Evolutionary conservation across 2,113 vertebrate species (phyloP), one percentile per base, ranked within the genome.

Genomic region (Xenopus laevis): DNA sequence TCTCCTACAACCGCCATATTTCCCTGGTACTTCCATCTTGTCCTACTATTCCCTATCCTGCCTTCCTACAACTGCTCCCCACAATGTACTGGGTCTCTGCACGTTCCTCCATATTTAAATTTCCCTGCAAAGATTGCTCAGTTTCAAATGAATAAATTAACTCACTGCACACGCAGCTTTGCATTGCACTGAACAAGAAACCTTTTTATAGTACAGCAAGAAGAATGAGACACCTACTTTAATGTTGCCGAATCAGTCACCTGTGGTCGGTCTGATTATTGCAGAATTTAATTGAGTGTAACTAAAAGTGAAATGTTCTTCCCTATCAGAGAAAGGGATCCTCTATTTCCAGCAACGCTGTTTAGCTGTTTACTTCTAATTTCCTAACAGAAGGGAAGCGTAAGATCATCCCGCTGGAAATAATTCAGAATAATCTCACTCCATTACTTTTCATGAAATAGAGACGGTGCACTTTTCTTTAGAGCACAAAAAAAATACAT

Each of bases 341-440:
- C 85, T 86, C 81, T 81, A 85, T 75, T 82, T 78, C 71, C 78
- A 65, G 11, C 79, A 81, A 80, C 88, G 85, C 87, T 87, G 85
- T 84, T 79, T 70, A 80, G 86, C 82, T 91, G 86, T 89, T 90
- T 89, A 83, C 85, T 84, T 82, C 80, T 87, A 86, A 87, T 89
- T 86, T 89, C 84, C 79, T 79, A 89, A 87, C 88, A 91, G 89
- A 91, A 92, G 87, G 88, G 83, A 79, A 83, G 82, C 76, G 83
- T 64, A 78, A 78, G 79, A 82, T 78, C 86, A 88, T 79, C 83
- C 84, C 87, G 83, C 86, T 86, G 89, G 88, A 89, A 92, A 85
- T 90, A 91, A 92, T 90, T 88, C 83, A 78, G 81, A 86, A 89
- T 89, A 91, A 92, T 91, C 86, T 88, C 83, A 88, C 82, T 86